Conservation (phyloP, 2,113 vertebrate genomes). For the Etheostoma spectabile region DNA sequence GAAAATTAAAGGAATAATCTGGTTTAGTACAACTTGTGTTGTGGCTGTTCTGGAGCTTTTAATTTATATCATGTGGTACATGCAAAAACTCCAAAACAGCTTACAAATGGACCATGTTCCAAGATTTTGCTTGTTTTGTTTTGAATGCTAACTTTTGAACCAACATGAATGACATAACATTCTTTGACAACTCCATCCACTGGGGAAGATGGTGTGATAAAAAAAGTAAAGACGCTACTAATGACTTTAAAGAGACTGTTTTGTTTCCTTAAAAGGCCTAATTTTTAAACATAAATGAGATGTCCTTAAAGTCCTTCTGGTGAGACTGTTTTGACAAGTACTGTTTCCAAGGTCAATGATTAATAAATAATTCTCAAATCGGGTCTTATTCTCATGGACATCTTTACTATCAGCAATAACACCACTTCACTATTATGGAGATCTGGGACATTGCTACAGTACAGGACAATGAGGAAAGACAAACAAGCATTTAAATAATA, state of each 20-base stretch:
- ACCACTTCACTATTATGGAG: neutral
- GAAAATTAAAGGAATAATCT: constrained; percentile 2
- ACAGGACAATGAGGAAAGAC: neutral
- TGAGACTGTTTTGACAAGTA: neutral
- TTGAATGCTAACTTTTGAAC: neutral
- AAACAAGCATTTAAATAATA: neutral
- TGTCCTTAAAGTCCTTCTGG: too few relatives aligned
- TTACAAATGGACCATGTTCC: neutral
- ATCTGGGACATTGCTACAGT: neutral
- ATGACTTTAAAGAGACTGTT: neutral
- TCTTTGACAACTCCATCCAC: neutral
- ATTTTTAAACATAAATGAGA: too few relatives aligned
- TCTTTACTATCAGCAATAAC: neutral
- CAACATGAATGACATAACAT: neutral
- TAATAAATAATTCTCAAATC: neutral
- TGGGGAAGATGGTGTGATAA: neutral
- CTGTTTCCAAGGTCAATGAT: neutral
- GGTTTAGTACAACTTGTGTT: constrained; percentile 1
- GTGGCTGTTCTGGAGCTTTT: neutral
- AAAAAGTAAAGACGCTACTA: neutral
- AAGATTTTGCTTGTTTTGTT: neutral
- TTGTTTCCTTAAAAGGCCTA: neutral
- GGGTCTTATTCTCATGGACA: neutral
- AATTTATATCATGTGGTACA: neutral
- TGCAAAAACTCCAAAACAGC: neutral